phyloP scores from a whole-genome alignment of 2,888 invertebrate genomes.

The Netelia virgata region DNA sequence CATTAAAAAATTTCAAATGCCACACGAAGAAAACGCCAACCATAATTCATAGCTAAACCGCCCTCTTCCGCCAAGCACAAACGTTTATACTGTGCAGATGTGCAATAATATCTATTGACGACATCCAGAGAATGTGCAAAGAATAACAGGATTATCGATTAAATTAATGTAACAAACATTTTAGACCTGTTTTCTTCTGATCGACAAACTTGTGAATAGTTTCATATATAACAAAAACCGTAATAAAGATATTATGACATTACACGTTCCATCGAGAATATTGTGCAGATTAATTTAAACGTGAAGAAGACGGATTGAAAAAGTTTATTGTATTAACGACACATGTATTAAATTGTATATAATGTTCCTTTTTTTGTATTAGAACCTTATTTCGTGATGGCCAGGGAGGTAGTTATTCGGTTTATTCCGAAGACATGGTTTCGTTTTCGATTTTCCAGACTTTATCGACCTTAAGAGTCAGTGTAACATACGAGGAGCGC shows the following conservation, averaged over 20 bases:
- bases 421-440: no score
- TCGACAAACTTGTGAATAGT: conserved; percentile 57
- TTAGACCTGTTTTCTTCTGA: conserved; percentile 23
- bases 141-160: conserved; percentile 14
- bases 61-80: neutral
- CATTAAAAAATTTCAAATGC: neutral
- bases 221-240: conserved; percentile 45
- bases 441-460: no score
- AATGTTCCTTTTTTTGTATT: conserved; percentile 1
- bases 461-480: no score
- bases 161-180: conserved; percentile 16
- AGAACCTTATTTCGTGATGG: neutral
- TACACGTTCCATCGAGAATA: conserved; percentile 18
- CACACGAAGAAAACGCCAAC: neutral
- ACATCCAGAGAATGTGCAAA: conserved; percentile 12
- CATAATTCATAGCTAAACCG: conserved; percentile 1
- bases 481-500: no score
- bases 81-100: neutral
- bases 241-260: conserved; percentile 25
- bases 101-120: conserved; percentile 3
- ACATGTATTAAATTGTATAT: neutral
- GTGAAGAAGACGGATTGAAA: neutral
- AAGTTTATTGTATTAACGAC: neutral
- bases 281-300: neutral
- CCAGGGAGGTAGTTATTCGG: no score